A percentile compares a stretch with the other conserved stretches of the same genome.
Evolutionary conservation across 2,888 invertebrate species (phyloP).

Genomic region (Amiota minor): DNA sequence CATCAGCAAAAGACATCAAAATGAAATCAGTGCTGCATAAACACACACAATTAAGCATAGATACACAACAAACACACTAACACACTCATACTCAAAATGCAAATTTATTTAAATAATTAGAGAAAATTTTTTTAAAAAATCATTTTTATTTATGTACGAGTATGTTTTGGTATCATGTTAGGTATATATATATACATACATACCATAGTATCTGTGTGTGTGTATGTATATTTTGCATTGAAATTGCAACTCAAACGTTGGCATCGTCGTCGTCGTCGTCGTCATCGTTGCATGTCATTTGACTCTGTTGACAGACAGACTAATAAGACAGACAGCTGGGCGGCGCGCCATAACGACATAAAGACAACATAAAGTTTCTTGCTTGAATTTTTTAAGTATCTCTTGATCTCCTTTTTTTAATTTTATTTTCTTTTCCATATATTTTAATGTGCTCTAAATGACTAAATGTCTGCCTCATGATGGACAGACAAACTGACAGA

Average conservation of each 20-base stretch:
- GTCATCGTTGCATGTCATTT: not conserved
- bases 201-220: not conserved
- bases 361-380: constrained; percentile 11
- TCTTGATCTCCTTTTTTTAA: constrained; percentile 17
- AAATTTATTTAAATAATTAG: constrained; percentile 13
- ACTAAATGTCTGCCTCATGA: not conserved
- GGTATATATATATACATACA: not conserved
- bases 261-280: not conserved
- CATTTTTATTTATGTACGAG: constrained; percentile 16
- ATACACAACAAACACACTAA: not conserved
- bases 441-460: constrained; percentile 11
- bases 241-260: not conserved
- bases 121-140: constrained; percentile 7
- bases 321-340: constrained; percentile 20
- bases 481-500: not conserved
- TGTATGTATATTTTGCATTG: not conserved
- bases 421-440: not conserved
- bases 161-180: not conserved
- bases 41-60: not conserved
- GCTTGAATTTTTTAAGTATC: constrained; percentile 1
- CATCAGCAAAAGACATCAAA: constrained; percentile 9
- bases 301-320: not conserved
- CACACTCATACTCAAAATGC: constrained; percentile 6
- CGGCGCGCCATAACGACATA: not conserved
- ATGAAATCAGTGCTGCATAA: constrained; percentile 16